Conservation (phyloP, 1,140 invertebrate species). For the Polypedilum pembai region DNA sequence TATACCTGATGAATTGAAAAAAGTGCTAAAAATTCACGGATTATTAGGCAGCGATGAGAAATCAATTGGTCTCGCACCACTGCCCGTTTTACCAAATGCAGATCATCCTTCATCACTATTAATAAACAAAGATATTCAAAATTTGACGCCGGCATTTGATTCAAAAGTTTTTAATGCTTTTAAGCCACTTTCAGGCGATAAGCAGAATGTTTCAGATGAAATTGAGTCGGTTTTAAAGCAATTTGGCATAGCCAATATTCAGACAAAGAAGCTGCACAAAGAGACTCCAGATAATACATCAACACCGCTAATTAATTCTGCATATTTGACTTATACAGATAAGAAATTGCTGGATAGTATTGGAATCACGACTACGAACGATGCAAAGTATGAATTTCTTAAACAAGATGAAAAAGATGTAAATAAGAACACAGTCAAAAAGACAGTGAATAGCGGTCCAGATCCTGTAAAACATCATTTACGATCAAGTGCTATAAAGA, state of each 20-base stretch:
- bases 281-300: slow-evolving; percentile 27
- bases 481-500: slow-evolving; percentile 35
- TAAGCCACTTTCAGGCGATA: not conserved
- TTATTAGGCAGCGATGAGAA: not conserved
- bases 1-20: not conserved
- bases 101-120: not conserved
- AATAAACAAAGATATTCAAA: not conserved
- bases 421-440: slow-evolving; percentile 37
- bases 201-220: slow-evolving; percentile 24
- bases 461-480: slow-evolving; percentile 38
- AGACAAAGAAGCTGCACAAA: not conserved
- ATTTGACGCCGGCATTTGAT: not conserved
- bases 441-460: slow-evolving; percentile 29
- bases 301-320: slow-evolving; percentile 30
- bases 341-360: slow-evolving; percentile 32
- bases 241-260: slow-evolving; percentile 31
- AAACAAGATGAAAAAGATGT: slow-evolving; percentile 40
- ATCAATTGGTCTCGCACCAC: not conserved
- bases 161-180: slow-evolving; percentile 10
- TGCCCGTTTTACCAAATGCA: not conserved
- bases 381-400: slow-evolving; percentile 32
- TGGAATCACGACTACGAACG: slow-evolving; percentile 32
- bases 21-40: not conserved
- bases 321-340: slow-evolving; percentile 32
- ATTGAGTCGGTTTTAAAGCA: slow-evolving; percentile 32